Conservation (phyloP, 2,113 vertebrate species). For the Ptilonorhynchus violaceus region DNA sequence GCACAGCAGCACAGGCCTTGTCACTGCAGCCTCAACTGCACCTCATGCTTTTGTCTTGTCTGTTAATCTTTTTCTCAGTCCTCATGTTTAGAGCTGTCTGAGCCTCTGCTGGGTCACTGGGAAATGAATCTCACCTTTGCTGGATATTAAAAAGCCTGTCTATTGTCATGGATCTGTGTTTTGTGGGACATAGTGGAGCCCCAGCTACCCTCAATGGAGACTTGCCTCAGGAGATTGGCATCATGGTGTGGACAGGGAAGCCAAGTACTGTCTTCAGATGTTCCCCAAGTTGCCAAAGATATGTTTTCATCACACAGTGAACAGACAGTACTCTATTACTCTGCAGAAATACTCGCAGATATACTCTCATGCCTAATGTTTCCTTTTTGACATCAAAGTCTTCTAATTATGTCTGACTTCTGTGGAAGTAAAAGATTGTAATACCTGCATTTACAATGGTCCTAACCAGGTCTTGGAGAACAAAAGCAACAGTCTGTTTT, state of each 20-base stretch:
- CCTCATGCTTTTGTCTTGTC: neutral
- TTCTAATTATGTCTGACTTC: neutral
- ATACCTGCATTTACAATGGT: neutral
- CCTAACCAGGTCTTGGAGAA: neutral
- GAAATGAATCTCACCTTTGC: neutral
- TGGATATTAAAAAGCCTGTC: neutral
- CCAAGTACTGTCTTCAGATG: neutral
- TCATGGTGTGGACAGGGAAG: neutral
- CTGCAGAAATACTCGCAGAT: neutral
- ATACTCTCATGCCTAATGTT: neutral
- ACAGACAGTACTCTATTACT: neutral
- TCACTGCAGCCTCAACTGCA: neutral
- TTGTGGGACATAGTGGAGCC: neutral
- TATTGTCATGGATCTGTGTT: neutral
- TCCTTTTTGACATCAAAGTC: neutral
- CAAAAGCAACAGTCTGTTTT: neutral
- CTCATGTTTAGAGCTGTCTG: neutral
- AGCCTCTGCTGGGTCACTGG: neutral
- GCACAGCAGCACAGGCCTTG: neutral
- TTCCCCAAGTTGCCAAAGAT: neutral
- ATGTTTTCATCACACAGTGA: neutral
- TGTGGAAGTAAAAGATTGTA: neutral
- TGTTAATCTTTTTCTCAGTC: neutral
- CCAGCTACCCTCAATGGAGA: neutral
- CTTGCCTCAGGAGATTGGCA: neutral